phyloP scores from a whole-genome alignment of 2,113 vertebrate genomes.

The Chaetops frenatus region DNA sequence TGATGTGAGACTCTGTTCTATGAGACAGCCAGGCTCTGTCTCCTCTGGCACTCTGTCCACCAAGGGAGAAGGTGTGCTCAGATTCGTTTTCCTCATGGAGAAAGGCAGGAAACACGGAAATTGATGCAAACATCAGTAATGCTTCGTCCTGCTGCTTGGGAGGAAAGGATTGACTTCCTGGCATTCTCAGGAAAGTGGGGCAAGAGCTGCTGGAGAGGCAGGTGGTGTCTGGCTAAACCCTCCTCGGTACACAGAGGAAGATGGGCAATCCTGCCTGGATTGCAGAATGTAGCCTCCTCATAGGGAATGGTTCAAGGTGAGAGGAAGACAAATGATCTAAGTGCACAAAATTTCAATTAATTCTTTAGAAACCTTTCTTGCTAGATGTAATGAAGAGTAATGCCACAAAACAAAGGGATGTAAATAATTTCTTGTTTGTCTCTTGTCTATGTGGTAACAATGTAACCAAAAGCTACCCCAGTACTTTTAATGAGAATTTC shows the following conservation, averaged over 20 bases:
- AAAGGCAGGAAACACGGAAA: not conserved
- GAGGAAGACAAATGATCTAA: not conserved
- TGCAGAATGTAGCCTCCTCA: not conserved
- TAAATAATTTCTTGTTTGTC: not conserved
- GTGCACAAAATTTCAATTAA: not conserved
- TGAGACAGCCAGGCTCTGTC: not conserved
- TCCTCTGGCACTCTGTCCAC: not conserved
- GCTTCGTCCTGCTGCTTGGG: not conserved
- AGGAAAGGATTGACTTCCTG: not conserved
- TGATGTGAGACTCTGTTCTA: rapidly evolving
- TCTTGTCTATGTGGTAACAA: not conserved
- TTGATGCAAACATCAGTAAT: not conserved
- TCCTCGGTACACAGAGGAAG: not conserved
- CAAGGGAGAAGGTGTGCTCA: not conserved
- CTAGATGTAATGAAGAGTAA: not conserved
- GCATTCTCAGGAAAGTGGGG: not conserved
- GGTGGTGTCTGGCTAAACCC: not conserved
- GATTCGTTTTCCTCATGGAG: not conserved
- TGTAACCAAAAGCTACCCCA: not conserved
- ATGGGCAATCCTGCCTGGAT: not conserved
- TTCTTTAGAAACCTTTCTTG: not conserved
- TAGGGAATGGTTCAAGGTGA: not conserved
- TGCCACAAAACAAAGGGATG: not conserved
- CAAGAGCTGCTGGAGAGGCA: not conserved
- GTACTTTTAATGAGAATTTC: not conserved